Percentiles rank a stretch among this genome's conserved stretches.
Evolutionary conservation across 2,113 vertebrate genomes (phyloP).

Genomic region (Burhinus oedicnemus): DNA sequence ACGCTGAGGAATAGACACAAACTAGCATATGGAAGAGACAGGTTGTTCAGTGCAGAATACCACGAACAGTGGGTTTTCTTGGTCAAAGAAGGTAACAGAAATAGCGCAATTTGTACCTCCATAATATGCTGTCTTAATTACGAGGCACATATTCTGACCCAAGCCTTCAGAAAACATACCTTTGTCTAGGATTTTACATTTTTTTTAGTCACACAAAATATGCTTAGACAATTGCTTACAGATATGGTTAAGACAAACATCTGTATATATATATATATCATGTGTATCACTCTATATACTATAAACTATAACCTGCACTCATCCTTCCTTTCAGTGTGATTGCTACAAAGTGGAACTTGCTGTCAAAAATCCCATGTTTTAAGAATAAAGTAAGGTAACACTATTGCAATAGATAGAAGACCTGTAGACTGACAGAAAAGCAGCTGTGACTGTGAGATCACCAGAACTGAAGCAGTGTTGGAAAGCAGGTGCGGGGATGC

Average conservation of each 20-base stretch:
- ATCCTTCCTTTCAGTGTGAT: background rate
- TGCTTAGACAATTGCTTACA: background rate
- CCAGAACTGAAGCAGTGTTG: background rate
- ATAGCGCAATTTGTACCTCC: background rate
- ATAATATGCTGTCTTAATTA: background rate
- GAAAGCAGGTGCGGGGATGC: background rate
- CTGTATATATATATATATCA: background rate
- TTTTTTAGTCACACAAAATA: background rate
- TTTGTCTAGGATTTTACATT: background rate
- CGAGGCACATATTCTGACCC: background rate
- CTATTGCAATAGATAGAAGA: background rate
- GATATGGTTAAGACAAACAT: background rate
- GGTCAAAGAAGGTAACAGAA: background rate
- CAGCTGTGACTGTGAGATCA: background rate
- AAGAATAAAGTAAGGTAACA: background rate
- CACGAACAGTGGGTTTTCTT: background rate
- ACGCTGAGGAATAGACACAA: background rate
- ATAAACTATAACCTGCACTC: background rate
- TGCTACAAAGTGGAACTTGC: background rate
- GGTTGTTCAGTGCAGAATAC: background rate
- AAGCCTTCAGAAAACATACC: background rate
- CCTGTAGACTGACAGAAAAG: background rate
- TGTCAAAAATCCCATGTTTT: background rate
- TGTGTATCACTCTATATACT: background rate
- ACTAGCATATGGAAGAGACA: background rate